Evolutionary conservation across 2,888 invertebrate species (phyloP).

Genomic region (Habrosyne pyritoides): DNA sequence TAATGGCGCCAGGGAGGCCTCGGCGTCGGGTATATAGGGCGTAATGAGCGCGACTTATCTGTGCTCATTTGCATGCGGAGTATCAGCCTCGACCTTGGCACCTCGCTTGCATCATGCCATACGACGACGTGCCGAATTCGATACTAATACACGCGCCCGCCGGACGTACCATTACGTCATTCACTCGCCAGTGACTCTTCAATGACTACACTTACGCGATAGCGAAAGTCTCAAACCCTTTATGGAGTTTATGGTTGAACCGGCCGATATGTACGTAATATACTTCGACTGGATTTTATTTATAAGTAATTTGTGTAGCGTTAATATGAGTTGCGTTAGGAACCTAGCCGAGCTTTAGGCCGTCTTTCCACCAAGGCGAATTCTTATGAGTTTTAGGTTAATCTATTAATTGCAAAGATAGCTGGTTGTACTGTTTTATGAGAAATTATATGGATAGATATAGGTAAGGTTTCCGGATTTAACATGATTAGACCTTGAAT

Average conservation of each 20-base stretch:
- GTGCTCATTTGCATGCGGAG: constrained; percentile 76
- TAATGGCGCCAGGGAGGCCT: constrained; percentile 63
- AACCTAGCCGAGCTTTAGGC: too few species aligned
- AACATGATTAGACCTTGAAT: too few species aligned
- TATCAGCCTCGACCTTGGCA: constrained; percentile 78
- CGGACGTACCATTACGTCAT: constrained; percentile 51
- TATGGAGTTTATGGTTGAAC: constrained; percentile 22
- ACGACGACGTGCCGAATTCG: constrained; percentile 56
- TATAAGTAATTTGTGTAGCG: too few species aligned
- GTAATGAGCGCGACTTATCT: constrained; percentile 79
- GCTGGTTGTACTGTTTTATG: too few species aligned
- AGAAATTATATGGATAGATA: too few species aligned
- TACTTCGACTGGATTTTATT: neutral
- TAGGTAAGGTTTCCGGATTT: too few species aligned
- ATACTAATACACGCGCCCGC: constrained; percentile 22
- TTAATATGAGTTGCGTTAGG: too few species aligned
- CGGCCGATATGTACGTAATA: too few species aligned
- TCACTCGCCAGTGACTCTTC: constrained; percentile 20
- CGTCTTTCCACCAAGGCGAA: too few species aligned
- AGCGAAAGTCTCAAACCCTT: constrained; percentile 44
- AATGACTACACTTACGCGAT: constrained; percentile 31
- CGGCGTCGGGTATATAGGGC: constrained; percentile 55
- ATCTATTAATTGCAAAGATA: too few species aligned
- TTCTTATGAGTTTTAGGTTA: too few species aligned
- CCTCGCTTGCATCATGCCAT: constrained; percentile 59